Evolutionary conservation across 2,888 invertebrate species (phyloP), one percentile per base, ranked within the genome.

Genomic region (Calliopum simillimum): DNA sequence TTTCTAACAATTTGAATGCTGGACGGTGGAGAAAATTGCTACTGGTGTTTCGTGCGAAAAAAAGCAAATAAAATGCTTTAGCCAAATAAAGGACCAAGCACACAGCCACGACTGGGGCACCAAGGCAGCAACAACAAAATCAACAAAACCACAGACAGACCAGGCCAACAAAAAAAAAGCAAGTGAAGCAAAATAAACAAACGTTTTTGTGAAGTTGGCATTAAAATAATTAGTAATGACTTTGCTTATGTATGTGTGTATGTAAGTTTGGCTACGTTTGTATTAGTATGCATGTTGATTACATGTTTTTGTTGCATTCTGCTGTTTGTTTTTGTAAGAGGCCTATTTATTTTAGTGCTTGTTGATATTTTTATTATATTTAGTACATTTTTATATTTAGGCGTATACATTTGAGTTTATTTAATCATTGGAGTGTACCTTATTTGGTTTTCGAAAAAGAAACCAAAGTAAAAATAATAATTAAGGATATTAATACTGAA

Each of bases 311-410:
- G 21, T 21, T 49, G 13, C 5, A 19, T 19, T 16, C 5, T 0
- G n/a, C 12, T 49, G 16, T 64, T 33, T 64, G 16, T 21, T 46
- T 13, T 51, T 53, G 12, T 25, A 19, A 11, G 53, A 12, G 16
- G 43, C 43, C 19, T 53, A 43, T 64, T 41, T 41, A 53, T 64
- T 64, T 53, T 43, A 53, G 25, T 25, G 41, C 13, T 25, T 49
- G 63, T 51, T 49, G 53, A 49, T 51, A 55, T 63, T 69, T 69
- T 47, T 46, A 56, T 56, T 56, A 23, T 23, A n/a, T 13, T 69
- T 19, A 19, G 49, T 46, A 12, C 51, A 8, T 58, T n/a, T 33
- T n/a, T 23, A 13, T 58, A 41, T 33, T 1, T 3, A 23, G 13
- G 3, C 8, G 33, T 3, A 33, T 33, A 33, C 8, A 33, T 1